Base-by-base conservation (phyloP, 2,113 vertebrate species). In the Nymphicus hollandicus region DNA sequence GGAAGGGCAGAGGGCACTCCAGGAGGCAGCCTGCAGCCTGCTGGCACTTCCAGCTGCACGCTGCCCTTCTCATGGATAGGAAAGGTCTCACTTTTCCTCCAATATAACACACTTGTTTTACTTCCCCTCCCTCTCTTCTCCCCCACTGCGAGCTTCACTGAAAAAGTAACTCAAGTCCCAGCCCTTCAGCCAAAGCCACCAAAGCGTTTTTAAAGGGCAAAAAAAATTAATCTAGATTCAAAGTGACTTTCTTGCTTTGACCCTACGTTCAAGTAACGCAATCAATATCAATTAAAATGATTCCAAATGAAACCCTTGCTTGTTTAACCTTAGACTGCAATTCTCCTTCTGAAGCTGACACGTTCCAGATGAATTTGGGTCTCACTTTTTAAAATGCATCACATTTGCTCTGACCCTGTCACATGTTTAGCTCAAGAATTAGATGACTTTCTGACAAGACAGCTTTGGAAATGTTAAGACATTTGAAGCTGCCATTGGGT, bases 251-350 rank as follows among this genome's bases (percentile, higher is more conserved):
- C 50, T 81, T 58, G 29, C 64, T 89, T 61, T 88, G 92, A 92
- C 92, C 91, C 56, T 47, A 64, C 53, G 72, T 71, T 66, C 85
- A 94, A 91, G 93, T 77, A 89, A 79, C 0, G 4, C 66, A 90
- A 95, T 96, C 95, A 84, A 92, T 96, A 96, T 58, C 95, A 96
- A 95, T 97, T 97, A 96, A 86, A 95, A 95, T 61, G 73, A 96
- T 70, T 92, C 92, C 94, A 95, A 95, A 91, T 76, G 11, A 97
- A 95, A 92, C 92, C 77, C 64, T 94, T 95, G 92, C 87, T 96
- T 95, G 92, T 93, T 94, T 94, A 97, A 97, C 92, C 96, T 95
- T 86, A 80, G 89, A 92, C 88, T 93, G 77, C 88, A 91, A 80
- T 90, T 91, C 93, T 93, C 88, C 84, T 87, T 88, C 88, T 5